These are phyloP conservation scores for Peromyscus californicus DNA, from an alignment of 2,113 vertebrate genomes.

Conservation along the genomic window DNA sequence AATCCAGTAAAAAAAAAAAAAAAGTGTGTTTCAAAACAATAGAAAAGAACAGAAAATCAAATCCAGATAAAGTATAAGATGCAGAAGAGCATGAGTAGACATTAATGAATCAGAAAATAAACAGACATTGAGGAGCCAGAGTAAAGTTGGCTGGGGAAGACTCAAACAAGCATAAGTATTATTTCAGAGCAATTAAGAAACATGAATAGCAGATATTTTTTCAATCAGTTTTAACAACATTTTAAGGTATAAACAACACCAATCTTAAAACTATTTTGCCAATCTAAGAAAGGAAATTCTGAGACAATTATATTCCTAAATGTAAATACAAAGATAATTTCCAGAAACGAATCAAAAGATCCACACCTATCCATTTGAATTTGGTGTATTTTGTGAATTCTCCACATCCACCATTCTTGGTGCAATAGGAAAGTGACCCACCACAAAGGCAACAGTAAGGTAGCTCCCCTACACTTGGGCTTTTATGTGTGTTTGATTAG, in stretches of 20 bases:
- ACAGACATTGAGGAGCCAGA: background rate
- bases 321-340: background rate
- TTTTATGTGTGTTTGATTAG: background rate
- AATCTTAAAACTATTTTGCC: background rate
- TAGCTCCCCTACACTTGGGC: background rate
- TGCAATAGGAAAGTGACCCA: background rate
- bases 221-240: background rate
- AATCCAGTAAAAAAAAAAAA: background rate
- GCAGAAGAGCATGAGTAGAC: background rate
- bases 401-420: background rate
- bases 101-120: conserved; percentile 28
- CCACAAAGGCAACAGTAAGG: background rate
- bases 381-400: background rate
- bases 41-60: conserved; percentile 44
- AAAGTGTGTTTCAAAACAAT: background rate
- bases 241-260: background rate
- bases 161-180: background rate
- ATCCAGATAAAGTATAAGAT: background rate
- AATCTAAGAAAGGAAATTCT: background rate
- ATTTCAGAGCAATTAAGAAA: background rate
- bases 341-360: background rate
- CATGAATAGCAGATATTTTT: background rate
- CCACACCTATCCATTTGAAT: background rate
- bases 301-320: background rate
- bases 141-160: background rate